A percentile compares a stretch with the other conserved stretches of the same genome.
phyloP scores from a whole-genome alignment of 2,113 vertebrate genomes.

The zebrafish (Danio rerio) region GRCz12tu NC_133194.1:31769001-31769500 shows the following conservation, averaged over 20 bases:
- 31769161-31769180: constrained; percentile 84
- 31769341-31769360: constrained; percentile 84
- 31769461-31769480: constrained; percentile 96
- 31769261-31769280: constrained; percentile 84
- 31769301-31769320: constrained; percentile 88
- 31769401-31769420: constrained; percentile 83
- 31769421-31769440: constrained; percentile 86
- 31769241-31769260: constrained; percentile 85
- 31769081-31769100: background rate
- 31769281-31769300: constrained; percentile 88
- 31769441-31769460: constrained; percentile 90
- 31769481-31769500: constrained; percentile 75
- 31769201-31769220: constrained; percentile 86
- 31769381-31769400: constrained; percentile 89
- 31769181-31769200: constrained; percentile 84
- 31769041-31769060: background rate
- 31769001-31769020: constrained; percentile 13
- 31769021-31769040: background rate
- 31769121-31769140: constrained; percentile 74
- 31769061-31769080: background rate
- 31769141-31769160: constrained; percentile 88
- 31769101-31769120: constrained; percentile 56
- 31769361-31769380: constrained; percentile 82
- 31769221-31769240: constrained; percentile 80
- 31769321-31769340: constrained; percentile 88